phyloP scores from a whole-genome alignment of 2,888 invertebrate species.

The Drosophila mimica region DNA sequence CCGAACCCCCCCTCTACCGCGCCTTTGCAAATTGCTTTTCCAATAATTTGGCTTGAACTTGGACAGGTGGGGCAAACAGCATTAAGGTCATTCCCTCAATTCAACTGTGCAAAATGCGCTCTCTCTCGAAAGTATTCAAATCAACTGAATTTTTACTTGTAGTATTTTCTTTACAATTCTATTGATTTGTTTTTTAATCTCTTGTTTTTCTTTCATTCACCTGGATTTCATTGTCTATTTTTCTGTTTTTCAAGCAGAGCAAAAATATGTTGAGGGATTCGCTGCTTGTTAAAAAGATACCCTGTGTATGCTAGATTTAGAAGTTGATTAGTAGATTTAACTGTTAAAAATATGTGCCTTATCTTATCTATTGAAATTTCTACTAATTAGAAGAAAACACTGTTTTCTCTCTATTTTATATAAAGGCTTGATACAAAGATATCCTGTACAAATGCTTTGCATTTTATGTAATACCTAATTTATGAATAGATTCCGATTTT shows the following conservation, averaged over 20 bases:
- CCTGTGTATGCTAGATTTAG: neutral
- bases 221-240: conserved; percentile 1
- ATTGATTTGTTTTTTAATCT: conserved; percentile 43
- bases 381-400: rapidly evolving
- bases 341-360: too few species aligned
- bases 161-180: conserved; percentile 34
- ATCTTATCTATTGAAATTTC: too few species aligned
- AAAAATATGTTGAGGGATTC: neutral
- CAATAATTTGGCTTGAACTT: conserved; percentile 58
- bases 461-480: neutral
- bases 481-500: too few species aligned
- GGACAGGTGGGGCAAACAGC: conserved; percentile 6
- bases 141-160: conserved; percentile 27
- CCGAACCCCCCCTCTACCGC: too few species aligned
- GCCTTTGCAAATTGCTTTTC: conserved; percentile 46
- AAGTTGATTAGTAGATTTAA: too few species aligned
- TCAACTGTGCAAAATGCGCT: conserved; percentile 19
- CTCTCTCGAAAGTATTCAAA: conserved; percentile 12
- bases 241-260: neutral
- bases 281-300: neutral
- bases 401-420: neutral
- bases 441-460: neutral
- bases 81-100: conserved; percentile 16
- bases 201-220: conserved; percentile 14
- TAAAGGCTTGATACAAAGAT: neutral